These are phyloP conservation scores for Trichechus manatus DNA, from an alignment of 2,113 vertebrate species.

Conservation along the genomic window DNA sequence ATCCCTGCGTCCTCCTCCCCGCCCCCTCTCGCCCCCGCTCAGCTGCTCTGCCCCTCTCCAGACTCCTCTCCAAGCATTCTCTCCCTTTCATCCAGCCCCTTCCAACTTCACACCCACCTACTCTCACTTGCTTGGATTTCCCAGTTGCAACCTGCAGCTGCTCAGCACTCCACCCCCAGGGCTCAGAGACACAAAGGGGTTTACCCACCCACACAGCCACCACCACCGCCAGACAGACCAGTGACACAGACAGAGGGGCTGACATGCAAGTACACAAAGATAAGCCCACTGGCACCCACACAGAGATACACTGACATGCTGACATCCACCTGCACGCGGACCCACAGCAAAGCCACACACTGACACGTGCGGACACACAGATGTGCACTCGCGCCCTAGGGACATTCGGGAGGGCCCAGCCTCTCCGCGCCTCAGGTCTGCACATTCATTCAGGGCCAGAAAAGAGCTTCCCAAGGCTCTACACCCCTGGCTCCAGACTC, in stretches of 20 bases:
- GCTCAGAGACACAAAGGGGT: conserved; percentile 79
- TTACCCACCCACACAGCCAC: conserved; percentile 70
- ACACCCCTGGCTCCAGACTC: not conserved
- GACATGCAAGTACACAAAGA: conserved; percentile 70
- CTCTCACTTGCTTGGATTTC: conserved; percentile 75
- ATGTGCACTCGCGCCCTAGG: not conserved
- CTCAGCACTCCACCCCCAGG: conserved; percentile 75
- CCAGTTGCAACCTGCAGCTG: conserved; percentile 80
- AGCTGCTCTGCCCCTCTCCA: not conserved
- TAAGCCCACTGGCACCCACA: conserved; percentile 70
- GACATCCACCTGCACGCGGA: not conserved
- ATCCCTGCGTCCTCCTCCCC: not conserved
- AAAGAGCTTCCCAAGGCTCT: not conserved
- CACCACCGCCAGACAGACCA: conserved; percentile 60
- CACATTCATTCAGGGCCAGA: not conserved
- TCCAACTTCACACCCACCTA: conserved; percentile 70
- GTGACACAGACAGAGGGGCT: conserved; percentile 67
- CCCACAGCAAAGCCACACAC: not conserved
- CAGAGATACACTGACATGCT: not conserved
- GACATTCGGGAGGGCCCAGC: not conserved
- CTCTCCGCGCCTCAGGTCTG: not conserved
- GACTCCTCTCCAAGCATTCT: not conserved
- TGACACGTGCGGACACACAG: not conserved
- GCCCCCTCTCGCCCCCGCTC: not conserved
- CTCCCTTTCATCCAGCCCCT: conserved; percentile 36